These are phyloP conservation scores for Phrynocephalus guinanensis DNA, from an alignment of 2,797 vertebrate species.

Conservation along the genomic window DNA sequence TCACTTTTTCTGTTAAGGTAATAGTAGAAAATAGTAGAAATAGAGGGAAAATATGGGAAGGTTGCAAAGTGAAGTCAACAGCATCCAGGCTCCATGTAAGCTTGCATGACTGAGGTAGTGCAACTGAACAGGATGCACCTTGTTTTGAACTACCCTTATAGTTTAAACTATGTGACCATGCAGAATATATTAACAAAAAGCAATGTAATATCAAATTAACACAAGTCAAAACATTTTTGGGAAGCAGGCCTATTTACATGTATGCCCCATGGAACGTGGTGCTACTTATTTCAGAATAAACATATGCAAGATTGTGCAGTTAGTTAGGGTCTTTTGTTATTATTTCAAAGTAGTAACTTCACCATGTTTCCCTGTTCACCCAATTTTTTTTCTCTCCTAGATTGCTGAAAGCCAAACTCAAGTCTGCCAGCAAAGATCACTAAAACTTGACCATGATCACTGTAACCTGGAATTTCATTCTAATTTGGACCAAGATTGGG, in stretches of 20 bases:
- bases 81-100: no score
- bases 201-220: neutral
- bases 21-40: no score
- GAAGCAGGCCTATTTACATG: neutral
- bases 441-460: slow-evolving; percentile 91
- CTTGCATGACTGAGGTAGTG: no score
- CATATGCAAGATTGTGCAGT: neutral
- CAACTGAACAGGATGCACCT: no score
- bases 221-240: neutral
- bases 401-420: slow-evolving; percentile 82
- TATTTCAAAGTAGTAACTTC: slow-evolving; percentile 51
- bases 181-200: neutral
- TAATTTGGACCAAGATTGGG: slow-evolving; percentile 92
- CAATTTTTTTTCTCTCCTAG: slow-evolving; percentile 80
- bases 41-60: no score
- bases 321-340: neutral
- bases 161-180: neutral
- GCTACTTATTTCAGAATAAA: neutral
- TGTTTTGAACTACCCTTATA: neutral
- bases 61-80: no score
- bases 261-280: neutral
- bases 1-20: no score
- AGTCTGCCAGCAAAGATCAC: slow-evolving; percentile 78
- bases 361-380: slow-evolving; percentile 61
- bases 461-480: slow-evolving; percentile 91